These are phyloP conservation scores for Cotesia chilonis DNA, from an alignment of 1,140 invertebrate genomes.

Conservation along the genomic window DNA sequence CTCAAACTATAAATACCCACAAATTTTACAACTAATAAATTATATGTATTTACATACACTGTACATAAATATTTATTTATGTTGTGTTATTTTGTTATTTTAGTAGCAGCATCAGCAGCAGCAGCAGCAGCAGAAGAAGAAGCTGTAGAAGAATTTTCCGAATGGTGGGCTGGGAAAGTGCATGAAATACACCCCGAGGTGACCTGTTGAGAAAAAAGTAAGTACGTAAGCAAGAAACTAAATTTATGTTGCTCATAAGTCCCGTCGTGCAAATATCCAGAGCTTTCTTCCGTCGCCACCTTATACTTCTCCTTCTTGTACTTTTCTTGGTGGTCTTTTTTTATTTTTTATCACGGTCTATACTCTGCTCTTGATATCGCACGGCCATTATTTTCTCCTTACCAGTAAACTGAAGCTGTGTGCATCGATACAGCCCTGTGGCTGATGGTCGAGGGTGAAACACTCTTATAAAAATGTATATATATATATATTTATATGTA, in stretches of 20 bases:
- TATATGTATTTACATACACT: too few species aligned
- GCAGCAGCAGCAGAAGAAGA: neutral
- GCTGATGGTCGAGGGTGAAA: too few species aligned
- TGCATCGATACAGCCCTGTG: neutral
- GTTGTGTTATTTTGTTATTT: too few species aligned
- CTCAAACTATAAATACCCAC: too few species aligned
- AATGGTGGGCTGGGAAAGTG: conserved; percentile 12
- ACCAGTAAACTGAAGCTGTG: conserved; percentile 9
- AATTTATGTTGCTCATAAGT: conserved; percentile 43
- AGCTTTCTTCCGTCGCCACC: neutral
- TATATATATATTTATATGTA: neutral
- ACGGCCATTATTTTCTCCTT: conserved; percentile 40
- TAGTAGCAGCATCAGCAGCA: neutral
- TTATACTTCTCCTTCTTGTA: neutral
- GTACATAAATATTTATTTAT: too few species aligned
- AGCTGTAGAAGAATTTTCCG: neutral
- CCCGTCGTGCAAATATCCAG: conserved; percentile 38
- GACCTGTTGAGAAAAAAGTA: conserved; percentile 14
- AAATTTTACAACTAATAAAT: too few species aligned
- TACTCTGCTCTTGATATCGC: conserved; percentile 30
- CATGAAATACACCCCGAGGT: conserved; percentile 29
- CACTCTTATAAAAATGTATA: neutral
- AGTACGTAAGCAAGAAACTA: conserved; percentile 35
- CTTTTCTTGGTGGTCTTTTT: neutral
- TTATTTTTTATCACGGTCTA: conserved; percentile 20